Evolutionary conservation across 2,113 vertebrate species (phyloP), one percentile per base, ranked within the genome.

Genomic region (Edolisoma coerulescens): DNA sequence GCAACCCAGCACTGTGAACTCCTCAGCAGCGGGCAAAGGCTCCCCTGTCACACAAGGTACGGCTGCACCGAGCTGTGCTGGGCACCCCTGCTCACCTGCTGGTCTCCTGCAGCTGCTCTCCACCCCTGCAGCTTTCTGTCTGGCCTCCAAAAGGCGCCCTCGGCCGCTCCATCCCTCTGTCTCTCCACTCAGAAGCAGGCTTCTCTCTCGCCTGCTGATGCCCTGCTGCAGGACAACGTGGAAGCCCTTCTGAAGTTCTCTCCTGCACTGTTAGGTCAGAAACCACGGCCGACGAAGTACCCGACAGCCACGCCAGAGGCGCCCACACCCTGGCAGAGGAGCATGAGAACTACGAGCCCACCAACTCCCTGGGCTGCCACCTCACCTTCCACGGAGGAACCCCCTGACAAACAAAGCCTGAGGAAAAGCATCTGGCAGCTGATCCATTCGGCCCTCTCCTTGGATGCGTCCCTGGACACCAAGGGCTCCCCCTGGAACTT

Each of bases 201-300:
- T 57, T 21, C 47, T 37, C 39, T 10, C 45, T 32, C 7, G 0
- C 27, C 59, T 7, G 10, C 44, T 28, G 76, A 73, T 24, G 26
- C 6, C 28, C 68, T 69, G 21, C 75, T 82, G 37, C 54, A 8
- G 6, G 32, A 49, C 70, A 65, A 3, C 0, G 19, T 75, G 41
- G 44, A 70, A 3, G 0, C 20, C 42, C 45, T 94, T 24, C 77
- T 93, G 63, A 92, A 76, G 28, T 76, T 91, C 35, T 79, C 93
- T 63, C 73, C 27, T 0, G 33, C 56, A 0, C 60, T 87, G 16
- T 78, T 68, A 2, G 56, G 53, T 26, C 89, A 91, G 87, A 37
- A 91, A 16, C 47, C 57, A 1, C 1, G 14, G 60, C 47, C 2
- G 0, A 80, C 1, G 2, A 37, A 33, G 15, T 8, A 10, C 3